phyloP scores from a whole-genome alignment of 2,888 invertebrate genomes.

The Lordiphosa fenestrarum region DNA sequence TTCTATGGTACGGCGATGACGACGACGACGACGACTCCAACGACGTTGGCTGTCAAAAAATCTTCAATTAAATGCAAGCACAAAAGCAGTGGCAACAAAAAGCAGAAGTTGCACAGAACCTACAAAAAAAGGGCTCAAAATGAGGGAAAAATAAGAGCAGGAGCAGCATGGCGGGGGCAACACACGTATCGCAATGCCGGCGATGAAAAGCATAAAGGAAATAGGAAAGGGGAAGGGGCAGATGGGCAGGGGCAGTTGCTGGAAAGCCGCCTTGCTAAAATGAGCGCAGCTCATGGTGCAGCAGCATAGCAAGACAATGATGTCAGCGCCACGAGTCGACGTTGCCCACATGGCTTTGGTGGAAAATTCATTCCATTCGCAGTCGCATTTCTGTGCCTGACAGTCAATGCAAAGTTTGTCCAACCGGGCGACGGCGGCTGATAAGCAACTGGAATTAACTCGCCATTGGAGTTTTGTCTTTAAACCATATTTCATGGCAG shows the following conservation, averaged over 20 bases:
- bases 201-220: conserved; percentile 17
- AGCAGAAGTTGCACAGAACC: conserved; percentile 2
- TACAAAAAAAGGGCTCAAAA: conserved; percentile 22
- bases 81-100: conserved; percentile 59
- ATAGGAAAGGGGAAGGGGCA: conserved; percentile 15
- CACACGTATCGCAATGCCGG: conserved; percentile 15
- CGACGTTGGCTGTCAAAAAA: conserved; percentile 68
- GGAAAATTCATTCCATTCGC: conserved; percentile 11
- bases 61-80: conserved; percentile 72
- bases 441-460: conserved; percentile 47
- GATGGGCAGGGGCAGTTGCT: neutral
- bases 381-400: conserved; percentile 10
- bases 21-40: conserved; percentile 4
- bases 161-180: conserved; percentile 1
- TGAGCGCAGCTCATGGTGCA: conserved; percentile 10
- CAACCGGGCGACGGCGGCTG: conserved; percentile 45
- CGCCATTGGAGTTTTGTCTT: no score
- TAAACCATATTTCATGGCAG: no score
- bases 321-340: conserved; percentile 51
- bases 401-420: conserved; percentile 61
- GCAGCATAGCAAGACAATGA: conserved; percentile 66
- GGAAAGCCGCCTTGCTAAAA: conserved; percentile 10
- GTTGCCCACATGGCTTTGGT: conserved; percentile 13
- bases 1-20: conserved; percentile 37
- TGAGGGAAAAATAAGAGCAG: conserved; percentile 30